Base-by-base conservation (phyloP, 2,888 invertebrate genomes). In the Platycheirus albimanus region DNA sequence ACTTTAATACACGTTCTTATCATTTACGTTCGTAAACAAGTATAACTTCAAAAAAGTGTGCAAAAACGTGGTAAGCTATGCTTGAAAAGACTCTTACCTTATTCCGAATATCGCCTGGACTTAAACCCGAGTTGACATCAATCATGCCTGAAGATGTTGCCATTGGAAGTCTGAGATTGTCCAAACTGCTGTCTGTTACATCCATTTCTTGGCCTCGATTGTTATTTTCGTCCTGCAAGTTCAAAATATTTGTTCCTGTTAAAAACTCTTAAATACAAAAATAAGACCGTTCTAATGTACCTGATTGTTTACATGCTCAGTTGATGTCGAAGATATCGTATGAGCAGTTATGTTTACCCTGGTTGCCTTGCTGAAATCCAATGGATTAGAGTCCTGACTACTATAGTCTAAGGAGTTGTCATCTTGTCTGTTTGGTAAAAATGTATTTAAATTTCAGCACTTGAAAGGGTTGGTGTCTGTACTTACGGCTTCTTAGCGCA, bases 291-390 rank as follows among this genome's bases (percentile, higher is more conserved):
- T n/a, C 24, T 24, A 4, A 24, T 24, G 24, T 33, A 84, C 84
- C 75, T 84, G 84, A 52, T 74, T 84, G 52, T 67, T 74, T 7
- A 66, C 74, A 52, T 79, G 84, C 41, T 84, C 84, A 15, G 84
- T 79, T n/a, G 84, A 84, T 13, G 84, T 84, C 47, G 84, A 84
- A 11, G 84, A 84, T 79, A 84, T 84, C 61, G 84, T 84, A 30
- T 84, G 84, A 47, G 70, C 70, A 43, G 81, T 49, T 10, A 70
- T 61, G 58, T 70, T 84, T 33, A 86, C 86, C 75, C 83, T 83
- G 69, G 67, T 83, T 51, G 87, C 91, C 86, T 91, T 92, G 85
- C 92, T 92, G 86, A 91, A 92, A 87, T 92, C 92, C 69, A 92
- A 85, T 1, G 92, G 92, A 88, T 91, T 92, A 36, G 92, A 87